Base-by-base conservation (phyloP, 2,888 invertebrate species). In the Eupithecia insigniata region DNA sequence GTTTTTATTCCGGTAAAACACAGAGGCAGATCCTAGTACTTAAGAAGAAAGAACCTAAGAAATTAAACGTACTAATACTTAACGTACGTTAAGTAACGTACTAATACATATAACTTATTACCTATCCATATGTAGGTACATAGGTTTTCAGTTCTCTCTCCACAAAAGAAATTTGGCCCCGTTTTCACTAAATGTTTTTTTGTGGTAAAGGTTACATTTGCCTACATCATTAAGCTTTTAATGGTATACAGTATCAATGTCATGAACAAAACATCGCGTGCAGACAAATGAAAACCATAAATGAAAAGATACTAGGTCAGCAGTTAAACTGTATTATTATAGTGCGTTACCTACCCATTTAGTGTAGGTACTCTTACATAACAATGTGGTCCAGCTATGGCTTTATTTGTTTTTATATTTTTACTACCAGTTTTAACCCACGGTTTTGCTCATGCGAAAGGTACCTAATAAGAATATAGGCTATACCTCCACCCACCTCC, bases 241-340 rank as follows among this genome's bases (percentile, higher is more conserved):
- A 39, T 5, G 39, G 16, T 43, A 43, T n/a, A 46, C 46, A 46
- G 22, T 5, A 46, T 55, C 55, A 55, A 26, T 55, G 55, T 55
- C 55, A 55, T 55, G 55, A 26, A 55, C 26, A 55, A 26, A 51
- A 55, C 26, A 55, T 55, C 55, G 55, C 55, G 55, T 55, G 55
- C 14, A 26, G 14, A 51, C 12, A 55, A 55, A 55, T 26, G 22
- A 22, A 26, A 26, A 22, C 22, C 22, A 51, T 43, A 22, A 22
- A 4, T 12, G 10, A 12, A 46, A 51, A 51, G 1, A 22, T 51
- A 22, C 12, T 3, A 51, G 22, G 3, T 22, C 12, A 55, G 55
- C 55, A 55, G 55, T 55, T 26, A 26, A 55, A 55, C 22, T 26
- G 5, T 55, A 22, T 12, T 43, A 43, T 43, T 18, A 46, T 2